phyloP scores from a whole-genome alignment of 2,888 invertebrate species.

The Augochlorella aurata region DNA sequence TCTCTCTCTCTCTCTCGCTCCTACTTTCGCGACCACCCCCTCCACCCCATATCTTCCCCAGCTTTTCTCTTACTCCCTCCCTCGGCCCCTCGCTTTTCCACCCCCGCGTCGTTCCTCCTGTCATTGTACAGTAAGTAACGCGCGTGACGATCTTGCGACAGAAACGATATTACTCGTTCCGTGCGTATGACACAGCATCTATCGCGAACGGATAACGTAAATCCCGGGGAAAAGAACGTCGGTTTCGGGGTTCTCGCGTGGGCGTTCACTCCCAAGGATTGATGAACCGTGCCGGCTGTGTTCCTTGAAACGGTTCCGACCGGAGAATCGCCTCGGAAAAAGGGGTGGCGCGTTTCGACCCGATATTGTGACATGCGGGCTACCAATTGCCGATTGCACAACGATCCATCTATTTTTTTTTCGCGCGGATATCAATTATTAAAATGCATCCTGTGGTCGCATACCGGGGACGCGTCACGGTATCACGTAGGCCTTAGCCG shows the following conservation, averaged over 20 bases:
- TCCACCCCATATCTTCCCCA: not conserved
- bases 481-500: not conserved
- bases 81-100: not conserved
- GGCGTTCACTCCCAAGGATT: conserved; percentile 44
- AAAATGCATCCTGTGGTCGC: not conserved
- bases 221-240: conserved; percentile 39
- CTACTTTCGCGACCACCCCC: not conserved
- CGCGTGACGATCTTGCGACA: conserved; percentile 47
- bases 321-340: conserved; percentile 7
- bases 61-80: not conserved
- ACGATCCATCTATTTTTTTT: not conserved
- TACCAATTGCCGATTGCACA: conserved; percentile 6
- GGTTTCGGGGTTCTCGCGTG: conserved; percentile 23
- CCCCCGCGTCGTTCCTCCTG: not conserved
- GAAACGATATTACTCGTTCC: conserved; percentile 36
- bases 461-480: not conserved
- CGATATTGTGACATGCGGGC: conserved; percentile 8
- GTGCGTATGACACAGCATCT: conserved; percentile 44
- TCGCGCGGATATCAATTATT: not conserved
- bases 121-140: conserved; percentile 19
- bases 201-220: conserved; percentile 47
- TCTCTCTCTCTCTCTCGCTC: not conserved
- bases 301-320: conserved; percentile 20
- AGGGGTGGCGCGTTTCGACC: conserved; percentile 3
- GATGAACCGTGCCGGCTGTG: conserved; percentile 35